phyloP scores from a whole-genome alignment of 2,113 vertebrate species.

The Gavialis gangeticus region DNA sequence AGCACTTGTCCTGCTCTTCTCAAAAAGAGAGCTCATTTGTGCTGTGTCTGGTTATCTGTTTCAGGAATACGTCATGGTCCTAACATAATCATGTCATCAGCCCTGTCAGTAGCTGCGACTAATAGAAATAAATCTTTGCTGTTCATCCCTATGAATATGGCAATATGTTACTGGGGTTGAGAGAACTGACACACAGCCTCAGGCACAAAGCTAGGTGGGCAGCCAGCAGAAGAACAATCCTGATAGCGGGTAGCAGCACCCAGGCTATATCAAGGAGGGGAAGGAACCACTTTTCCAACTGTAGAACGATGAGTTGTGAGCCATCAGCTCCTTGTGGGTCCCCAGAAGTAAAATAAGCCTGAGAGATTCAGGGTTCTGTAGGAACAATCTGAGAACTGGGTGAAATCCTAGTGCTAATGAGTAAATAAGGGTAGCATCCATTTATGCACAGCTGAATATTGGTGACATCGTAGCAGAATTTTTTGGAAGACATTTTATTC shows the following conservation, averaged over 20 bases:
- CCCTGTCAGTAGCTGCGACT: not conserved
- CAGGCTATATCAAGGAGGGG: not conserved
- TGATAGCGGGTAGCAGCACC: not conserved
- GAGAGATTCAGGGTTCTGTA: not conserved
- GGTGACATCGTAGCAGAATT: too few relatives aligned
- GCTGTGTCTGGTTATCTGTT: not conserved
- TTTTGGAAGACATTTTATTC: too few relatives aligned
- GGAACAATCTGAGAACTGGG: not conserved
- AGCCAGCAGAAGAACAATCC: not conserved
- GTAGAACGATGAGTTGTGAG: not conserved
- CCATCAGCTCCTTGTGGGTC: not conserved
- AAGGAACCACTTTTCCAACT: not conserved
- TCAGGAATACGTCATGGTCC: not conserved
- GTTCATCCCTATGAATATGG: not conserved
- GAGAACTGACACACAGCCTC: not conserved
- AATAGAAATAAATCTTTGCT: not conserved
- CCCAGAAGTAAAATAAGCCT: conserved; percentile 10
- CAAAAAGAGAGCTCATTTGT: not conserved
- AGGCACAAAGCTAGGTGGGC: too few relatives aligned
- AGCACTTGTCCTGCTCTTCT: not conserved
- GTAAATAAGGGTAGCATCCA: too few relatives aligned
- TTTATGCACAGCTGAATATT: too few relatives aligned
- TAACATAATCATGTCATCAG: not conserved
- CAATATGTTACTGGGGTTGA: not conserved
- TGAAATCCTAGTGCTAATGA: not conserved